Conservation (phyloP, 2,888 invertebrate species). For the Drosophila phalerata region DNA sequence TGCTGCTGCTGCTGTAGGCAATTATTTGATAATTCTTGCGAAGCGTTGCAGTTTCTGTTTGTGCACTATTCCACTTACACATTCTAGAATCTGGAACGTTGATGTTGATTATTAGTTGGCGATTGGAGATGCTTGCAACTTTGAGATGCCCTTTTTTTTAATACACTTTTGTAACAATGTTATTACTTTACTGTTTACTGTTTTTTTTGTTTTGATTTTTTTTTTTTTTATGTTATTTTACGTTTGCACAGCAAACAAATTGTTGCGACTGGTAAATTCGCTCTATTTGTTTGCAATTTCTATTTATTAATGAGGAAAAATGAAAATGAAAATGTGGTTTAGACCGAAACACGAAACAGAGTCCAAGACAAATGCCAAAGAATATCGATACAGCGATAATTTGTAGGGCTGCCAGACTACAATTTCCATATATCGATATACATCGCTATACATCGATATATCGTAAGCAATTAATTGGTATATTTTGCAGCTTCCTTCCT, state of each 20-base stretch:
- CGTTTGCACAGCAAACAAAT: constrained; percentile 56
- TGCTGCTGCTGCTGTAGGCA: constrained; percentile 34
- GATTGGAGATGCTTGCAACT: constrained; percentile 27
- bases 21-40: constrained; percentile 30
- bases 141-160: constrained; percentile 46
- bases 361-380: constrained; percentile 33
- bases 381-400: constrained; percentile 49
- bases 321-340: constrained; percentile 67
- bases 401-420: constrained; percentile 21
- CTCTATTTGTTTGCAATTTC: constrained; percentile 44
- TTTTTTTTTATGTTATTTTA: constrained; percentile 9
- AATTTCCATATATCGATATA: constrained; percentile 35
- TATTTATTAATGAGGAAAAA: constrained; percentile 58
- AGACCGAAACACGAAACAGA: constrained; percentile 59
- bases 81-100: constrained; percentile 45
- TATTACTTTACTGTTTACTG: constrained; percentile 4
- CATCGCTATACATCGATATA: constrained; percentile 42
- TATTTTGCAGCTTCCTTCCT: constrained; percentile 60
- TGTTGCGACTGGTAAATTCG: constrained; percentile 35
- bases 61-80: constrained; percentile 51
- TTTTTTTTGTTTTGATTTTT: too few relatives aligned
- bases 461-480: constrained; percentile 31
- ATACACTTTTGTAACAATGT: constrained; percentile 2
- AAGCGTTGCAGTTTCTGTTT: constrained; percentile 9
- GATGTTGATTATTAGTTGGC: constrained; percentile 39